Conservation (phyloP, 2,113 vertebrate genomes). For the Coptodon rendalli region DNA sequence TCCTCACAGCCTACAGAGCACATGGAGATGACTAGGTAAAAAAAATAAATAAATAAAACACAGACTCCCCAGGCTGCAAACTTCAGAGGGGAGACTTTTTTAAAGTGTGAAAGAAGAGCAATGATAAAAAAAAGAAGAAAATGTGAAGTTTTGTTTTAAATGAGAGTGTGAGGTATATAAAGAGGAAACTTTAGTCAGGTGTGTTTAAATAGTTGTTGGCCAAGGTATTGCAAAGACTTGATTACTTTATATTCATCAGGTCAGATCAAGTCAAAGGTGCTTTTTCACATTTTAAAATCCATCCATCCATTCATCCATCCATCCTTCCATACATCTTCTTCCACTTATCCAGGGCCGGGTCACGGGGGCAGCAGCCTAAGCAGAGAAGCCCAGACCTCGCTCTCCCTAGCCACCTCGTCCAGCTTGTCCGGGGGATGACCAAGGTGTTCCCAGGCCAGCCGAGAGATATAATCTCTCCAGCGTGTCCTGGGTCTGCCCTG, state of each 20-base stretch:
- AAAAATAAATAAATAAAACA: conserved; percentile 24
- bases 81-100: conserved; percentile 32
- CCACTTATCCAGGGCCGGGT: not conserved
- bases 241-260: not conserved
- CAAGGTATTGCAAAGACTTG: not conserved
- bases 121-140: not conserved
- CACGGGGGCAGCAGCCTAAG: rapidly evolving
- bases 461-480: not conserved
- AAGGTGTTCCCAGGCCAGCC: not conserved
- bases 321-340: not conserved
- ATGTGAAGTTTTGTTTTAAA: conserved; percentile 19
- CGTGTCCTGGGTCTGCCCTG: not conserved
- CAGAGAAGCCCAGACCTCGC: not conserved
- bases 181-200: not conserved
- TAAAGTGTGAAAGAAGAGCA: conserved; percentile 34
- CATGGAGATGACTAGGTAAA: conserved; percentile 41
- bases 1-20: conserved; percentile 41
- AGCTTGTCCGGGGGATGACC: not conserved
- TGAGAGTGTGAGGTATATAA: not conserved
- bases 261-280: not conserved
- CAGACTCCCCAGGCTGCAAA: conserved; percentile 34
- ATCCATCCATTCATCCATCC: not conserved
- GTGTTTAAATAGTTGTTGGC: not conserved
- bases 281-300: not conserved
- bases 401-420: not conserved